Evolutionary conservation across 2,113 vertebrate genomes (phyloP), one percentile per base, ranked within the genome.

Genomic region (Apaloderma vittatum): DNA sequence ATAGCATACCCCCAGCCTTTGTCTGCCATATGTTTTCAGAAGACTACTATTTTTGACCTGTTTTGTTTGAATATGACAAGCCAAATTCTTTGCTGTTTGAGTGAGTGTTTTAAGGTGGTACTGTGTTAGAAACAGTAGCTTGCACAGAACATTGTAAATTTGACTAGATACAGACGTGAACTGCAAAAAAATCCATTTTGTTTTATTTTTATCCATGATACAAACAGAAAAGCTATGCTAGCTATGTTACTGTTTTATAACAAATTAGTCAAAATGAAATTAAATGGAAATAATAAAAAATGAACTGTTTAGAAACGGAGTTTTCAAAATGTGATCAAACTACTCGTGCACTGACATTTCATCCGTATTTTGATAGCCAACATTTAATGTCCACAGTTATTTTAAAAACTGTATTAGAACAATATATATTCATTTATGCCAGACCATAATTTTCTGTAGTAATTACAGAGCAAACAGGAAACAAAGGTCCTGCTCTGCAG

Each of bases 401-500:
- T 91, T 95, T 51, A 14, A 88, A 89, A 88, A 30, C n/a, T 68
- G 8, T 76, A 14, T 62, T 46, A 77, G 63, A 90, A 62, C 40
- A 58, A 12, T 66, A 21, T 80, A 86, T 91, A 43, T 54, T 87
- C 5, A 27, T 66, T 77, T 93, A 55, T 80, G 19, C 5, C 8
- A 88, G 62, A 49, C 8, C n/a, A 63, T 77, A 55, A 83, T 92
- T 96, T 95, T 95, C 59, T 78, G 23, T 78, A 55, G 48, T 87
- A 95, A 95, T 93, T 88, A 74, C 32, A 80, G 67, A 73, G 48
- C 62, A 90, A 93, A 86, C 15, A 83, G 85, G 66, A 96, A 79
- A 62, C 58, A 93, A 71, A 77, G 74, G 81, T 91, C 81, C 51
- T 65, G 62, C 49, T 94, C 72, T 90, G 65, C 26, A 74, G 80